Base-by-base conservation (phyloP, 2,888 invertebrate species). In the Bembecia ichneumoniformis region DNA sequence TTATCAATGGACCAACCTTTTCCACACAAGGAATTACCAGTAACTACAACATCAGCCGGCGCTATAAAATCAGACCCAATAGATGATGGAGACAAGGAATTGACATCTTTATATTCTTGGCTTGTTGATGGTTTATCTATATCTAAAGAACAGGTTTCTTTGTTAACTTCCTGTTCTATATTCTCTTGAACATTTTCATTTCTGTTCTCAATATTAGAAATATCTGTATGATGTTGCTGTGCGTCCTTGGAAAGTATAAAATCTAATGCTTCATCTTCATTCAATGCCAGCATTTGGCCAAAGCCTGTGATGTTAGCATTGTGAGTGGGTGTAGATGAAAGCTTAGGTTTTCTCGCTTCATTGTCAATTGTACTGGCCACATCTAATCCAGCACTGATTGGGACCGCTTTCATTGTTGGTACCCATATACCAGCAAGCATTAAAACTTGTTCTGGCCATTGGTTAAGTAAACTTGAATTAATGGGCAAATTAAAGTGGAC, bases 401-500 rank as follows among this genome's bases (percentile, higher is more conserved):
- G 94, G 59, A 92, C 92, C 3, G 92, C 90, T 69, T 93, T 91
- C 68, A 94, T 88, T 7, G 94, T 92, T 0, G 95, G 93, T 2
- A 93, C 91, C 94, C 95, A 96, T 48, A 96, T 88, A 3, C 96
- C 97, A 11, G 96, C 94, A 62, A 96, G 79, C 68, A 94, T 89
- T 40, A 98, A 79, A 0, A 97, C 93, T 43, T 93, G 91, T 61
- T 92, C 91, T 0, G 94, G 93, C 98, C 98, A 98, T 50, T 91
- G 91, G 77, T 98, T 98, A 0, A 98, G 82, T 17, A 97, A 84
- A 70, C 96, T 96, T 0, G 95, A 94, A 81, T 96, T 96, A 59
- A 90, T 91, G 0, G 95, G 94, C 60, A 96, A 78, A 60, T 92
- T 89, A 63, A 95, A 93, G 49, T 91, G 89, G 54, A 92, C 90